These are phyloP conservation scores for Mycogona germanica DNA, from an alignment of 2,888 invertebrate species.

Conservation along the genomic window DNA sequence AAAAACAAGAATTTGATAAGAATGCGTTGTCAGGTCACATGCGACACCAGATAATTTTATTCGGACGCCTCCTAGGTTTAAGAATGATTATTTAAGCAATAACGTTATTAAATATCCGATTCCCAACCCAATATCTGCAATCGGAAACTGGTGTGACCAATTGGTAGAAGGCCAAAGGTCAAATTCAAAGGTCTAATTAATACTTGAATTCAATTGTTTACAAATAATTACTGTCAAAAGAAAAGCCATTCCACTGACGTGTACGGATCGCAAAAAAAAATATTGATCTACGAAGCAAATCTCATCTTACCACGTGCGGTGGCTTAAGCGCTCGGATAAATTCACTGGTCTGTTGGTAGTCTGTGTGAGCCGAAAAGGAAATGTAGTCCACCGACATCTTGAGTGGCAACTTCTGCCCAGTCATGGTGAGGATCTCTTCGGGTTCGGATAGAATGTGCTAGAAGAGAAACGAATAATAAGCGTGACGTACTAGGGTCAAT, in stretches of 20 bases:
- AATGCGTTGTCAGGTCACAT: conserved; percentile 22
- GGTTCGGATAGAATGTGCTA: conserved; percentile 90
- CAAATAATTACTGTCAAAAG: too few relatives aligned
- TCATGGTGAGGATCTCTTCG: conserved; percentile 90
- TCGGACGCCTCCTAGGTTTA: too few relatives aligned
- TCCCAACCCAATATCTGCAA: not conserved
- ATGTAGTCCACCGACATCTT: conserved; percentile 99
- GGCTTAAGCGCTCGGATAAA: conserved; percentile 90
- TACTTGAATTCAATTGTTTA: too few relatives aligned
- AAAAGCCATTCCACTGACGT: too few relatives aligned
- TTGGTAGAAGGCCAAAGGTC: not conserved
- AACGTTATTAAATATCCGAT: not conserved
- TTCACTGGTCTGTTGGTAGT: conserved; percentile 95
- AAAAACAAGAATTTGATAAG: too few relatives aligned
- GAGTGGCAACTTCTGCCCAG: conserved; percentile 87
- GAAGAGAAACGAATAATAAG: not conserved
- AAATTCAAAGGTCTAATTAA: too few relatives aligned
- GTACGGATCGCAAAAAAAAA: not conserved
- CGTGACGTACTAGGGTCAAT: not conserved
- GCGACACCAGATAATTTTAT: too few relatives aligned
- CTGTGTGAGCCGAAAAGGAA: conserved; percentile 98
- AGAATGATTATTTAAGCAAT: not conserved
- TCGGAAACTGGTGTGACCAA: not conserved
- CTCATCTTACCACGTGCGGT: conserved; percentile 66
- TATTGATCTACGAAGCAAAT: not conserved